Conservation (phyloP, 1,140 invertebrate genomes). For the Stenopsyche tienmushanensis region DNA sequence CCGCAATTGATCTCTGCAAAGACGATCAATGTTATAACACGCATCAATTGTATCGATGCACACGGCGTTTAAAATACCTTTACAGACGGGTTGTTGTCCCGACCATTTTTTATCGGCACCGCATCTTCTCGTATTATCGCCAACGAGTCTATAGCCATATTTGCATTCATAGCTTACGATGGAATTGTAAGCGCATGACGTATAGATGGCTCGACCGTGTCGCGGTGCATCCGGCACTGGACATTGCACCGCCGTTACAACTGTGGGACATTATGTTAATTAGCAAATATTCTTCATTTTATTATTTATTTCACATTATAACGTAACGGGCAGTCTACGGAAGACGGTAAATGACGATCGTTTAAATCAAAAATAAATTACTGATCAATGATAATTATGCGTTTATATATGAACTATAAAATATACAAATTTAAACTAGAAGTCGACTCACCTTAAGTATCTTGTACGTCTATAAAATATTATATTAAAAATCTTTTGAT, state of each 20-base stretch:
- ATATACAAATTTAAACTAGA: no score
- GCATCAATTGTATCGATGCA: background rate
- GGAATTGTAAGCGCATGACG: conserved; percentile 91
- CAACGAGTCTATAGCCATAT: conserved; percentile 87
- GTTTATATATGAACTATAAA: no score
- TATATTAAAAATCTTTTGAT: no score
- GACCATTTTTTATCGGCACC: conserved; percentile 91
- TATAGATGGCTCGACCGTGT: conserved; percentile 90
- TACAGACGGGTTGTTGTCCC: conserved; percentile 80
- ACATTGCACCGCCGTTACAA: conserved; percentile 88
- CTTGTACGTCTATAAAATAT: no score
- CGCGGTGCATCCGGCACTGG: conserved; percentile 80
- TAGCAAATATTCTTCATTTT: no score
- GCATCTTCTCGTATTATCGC: conserved; percentile 83
- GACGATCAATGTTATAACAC: conserved; percentile 9
- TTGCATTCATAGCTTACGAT: conserved; percentile 92
- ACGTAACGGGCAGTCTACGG: no score
- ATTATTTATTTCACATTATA: no score
- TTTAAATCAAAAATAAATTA: no score
- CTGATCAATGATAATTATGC: no score
- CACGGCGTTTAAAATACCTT: conserved; percentile 66
- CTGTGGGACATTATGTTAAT: conserved; percentile 49
- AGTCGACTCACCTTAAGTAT: no score
- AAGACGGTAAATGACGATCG: no score
- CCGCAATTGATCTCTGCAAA: conserved; percentile 90